Evolutionary conservation across 2,113 vertebrate genomes (phyloP), one percentile per base, ranked within the genome.

Genomic region (Aramus guarauna): DNA sequence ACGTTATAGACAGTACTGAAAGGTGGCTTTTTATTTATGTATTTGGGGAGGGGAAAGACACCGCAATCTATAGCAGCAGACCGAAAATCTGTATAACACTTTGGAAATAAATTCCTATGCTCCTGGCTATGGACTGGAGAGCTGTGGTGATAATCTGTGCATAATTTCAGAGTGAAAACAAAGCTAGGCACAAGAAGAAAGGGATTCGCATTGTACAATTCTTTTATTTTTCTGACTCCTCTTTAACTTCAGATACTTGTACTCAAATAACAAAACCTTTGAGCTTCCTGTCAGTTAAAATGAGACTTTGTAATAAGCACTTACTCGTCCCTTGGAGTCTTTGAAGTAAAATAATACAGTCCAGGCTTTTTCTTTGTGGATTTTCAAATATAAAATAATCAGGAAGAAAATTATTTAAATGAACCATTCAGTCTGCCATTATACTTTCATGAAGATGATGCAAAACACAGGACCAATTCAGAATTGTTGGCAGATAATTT

Each of bases 321-420:
- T 87, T 91, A 39, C 4, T 92, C 55, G 15, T 91, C 19, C 23
- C 29, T 2, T 87, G 58, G 69, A 77, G 56, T 90, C 60, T 92
- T 78, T 75, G 79, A 87, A 94, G 69, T 83, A 77, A 92, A 95
- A 80, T 50, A 55, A 92, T 66, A 50, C 8, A 77, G 64, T 75
- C 93, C 60, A 68, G 73, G 34, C 36, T 67, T 77, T 36, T 84
- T 67, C 36, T 87, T 78, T 72, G 53, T 94, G 59, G 45, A 77
- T 80, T 92, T 88, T 86, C 55, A 52, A 90, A 37, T 73, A 62
- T 36, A 53, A 90, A 85, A 63, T 86, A 87, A 87, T 53, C 17
- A 36, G 36, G 52, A 60, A 77, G 80, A 86, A 95, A 95, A 91
- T 58, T 64, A 87, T 72, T 92, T 81, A 78, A 95, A 87, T 87